Evolutionary conservation across 30 jellyfish, hydroid and myxozoan species (phyloP).

Genomic region (Morbakka virulenta): DNA sequence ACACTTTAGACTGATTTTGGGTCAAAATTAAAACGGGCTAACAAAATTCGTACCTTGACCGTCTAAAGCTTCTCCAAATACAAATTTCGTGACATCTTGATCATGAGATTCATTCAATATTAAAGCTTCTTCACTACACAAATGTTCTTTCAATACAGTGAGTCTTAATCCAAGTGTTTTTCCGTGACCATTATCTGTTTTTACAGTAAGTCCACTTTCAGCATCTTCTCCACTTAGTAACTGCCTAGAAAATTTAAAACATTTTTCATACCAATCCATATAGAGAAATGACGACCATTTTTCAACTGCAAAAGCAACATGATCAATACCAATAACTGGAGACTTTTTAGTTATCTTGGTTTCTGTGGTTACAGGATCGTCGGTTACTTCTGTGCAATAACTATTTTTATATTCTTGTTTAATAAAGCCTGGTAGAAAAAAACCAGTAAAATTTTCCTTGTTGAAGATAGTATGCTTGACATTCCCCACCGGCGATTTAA

Average conservation of each 20-base stretch:
- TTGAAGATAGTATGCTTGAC: slow-evolving; percentile 59
- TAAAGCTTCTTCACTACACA: slow-evolving; percentile 65
- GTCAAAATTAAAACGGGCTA: not conserved
- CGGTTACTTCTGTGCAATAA: not conserved
- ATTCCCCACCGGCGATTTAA: slow-evolving; percentile 80
- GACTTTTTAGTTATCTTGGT: not conserved
- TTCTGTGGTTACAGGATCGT: not conserved
- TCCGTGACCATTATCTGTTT: slow-evolving; percentile 40
- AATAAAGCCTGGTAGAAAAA: slow-evolving; percentile 69
- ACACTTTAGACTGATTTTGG: not conserved
- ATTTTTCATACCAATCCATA: slow-evolving; percentile 73
- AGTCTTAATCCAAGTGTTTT: slow-evolving; percentile 35
- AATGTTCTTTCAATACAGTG: slow-evolving; percentile 71
- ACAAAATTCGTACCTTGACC: slow-evolving; percentile 58
- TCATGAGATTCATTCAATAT: not conserved
- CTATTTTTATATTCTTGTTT: not conserved
- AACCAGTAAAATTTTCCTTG: slow-evolving; percentile 49
- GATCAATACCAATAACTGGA: slow-evolving; percentile 38
- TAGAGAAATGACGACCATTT: slow-evolving; percentile 39
- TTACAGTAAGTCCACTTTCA: slow-evolving; percentile 58
- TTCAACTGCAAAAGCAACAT: slow-evolving; percentile 73
- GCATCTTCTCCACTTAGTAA: slow-evolving; percentile 53
- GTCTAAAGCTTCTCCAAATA: slow-evolving; percentile 74
- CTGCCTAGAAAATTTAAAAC: slow-evolving; percentile 43
- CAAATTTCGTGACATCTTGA: slow-evolving; percentile 55